Conservation (phyloP, 2,888 invertebrate species). For the Fragum fragum region DNA sequence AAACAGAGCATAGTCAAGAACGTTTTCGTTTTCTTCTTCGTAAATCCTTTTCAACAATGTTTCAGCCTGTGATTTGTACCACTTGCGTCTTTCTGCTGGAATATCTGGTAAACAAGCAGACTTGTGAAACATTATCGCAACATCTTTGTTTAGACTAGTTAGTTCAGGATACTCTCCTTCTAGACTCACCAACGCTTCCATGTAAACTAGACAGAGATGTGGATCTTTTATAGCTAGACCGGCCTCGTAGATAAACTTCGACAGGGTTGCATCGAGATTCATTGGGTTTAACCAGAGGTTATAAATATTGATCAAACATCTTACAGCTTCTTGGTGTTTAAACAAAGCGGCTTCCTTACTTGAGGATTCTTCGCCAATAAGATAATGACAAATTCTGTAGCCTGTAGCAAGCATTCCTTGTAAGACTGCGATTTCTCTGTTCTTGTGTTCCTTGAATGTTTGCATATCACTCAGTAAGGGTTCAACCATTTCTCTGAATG, state of each 20-base stretch:
- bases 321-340: constrained; percentile 40
- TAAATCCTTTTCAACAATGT: constrained; percentile 28
- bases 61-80: constrained; percentile 7
- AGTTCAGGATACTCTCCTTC: constrained; percentile 38
- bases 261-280: constrained; percentile 29
- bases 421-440: constrained; percentile 36
- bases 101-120: constrained; percentile 1
- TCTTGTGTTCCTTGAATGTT: constrained; percentile 36
- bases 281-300: constrained; percentile 33
- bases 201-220: constrained; percentile 6
- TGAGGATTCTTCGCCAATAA: constrained; percentile 29
- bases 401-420: constrained; percentile 29
- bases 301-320: constrained; percentile 33
- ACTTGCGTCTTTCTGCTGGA: not conserved
- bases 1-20: constrained; percentile 33
- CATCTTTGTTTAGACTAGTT: not conserved
- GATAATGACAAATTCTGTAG: constrained; percentile 37
- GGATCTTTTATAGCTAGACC: constrained; percentile 32
- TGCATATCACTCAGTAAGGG: constrained; percentile 47
- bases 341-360: constrained; percentile 9
- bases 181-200: constrained; percentile 33
- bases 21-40: constrained; percentile 11
- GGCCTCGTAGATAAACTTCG: constrained; percentile 36
- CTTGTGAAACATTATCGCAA: constrained; percentile 38
- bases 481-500: constrained; percentile 45